Base-by-base conservation (phyloP, 92 coral and sea anemone species). In the Anthopleura xanthogrammica region DNA sequence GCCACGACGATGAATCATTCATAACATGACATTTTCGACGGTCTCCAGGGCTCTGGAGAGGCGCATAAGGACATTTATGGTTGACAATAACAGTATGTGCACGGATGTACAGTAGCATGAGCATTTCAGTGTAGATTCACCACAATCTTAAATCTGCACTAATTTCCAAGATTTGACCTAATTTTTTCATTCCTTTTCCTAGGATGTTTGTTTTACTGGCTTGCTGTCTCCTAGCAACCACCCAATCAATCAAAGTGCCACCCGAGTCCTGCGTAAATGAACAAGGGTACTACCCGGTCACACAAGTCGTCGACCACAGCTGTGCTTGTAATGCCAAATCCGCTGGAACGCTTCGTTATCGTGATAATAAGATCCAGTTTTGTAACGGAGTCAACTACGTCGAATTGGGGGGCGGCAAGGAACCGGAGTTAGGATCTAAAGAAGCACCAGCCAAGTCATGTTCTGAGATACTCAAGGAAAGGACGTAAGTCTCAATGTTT, bases 311-410 rank as follows among this genome's bases (percentile, higher is more conserved):
- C 5, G 78, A 40, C 29, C 87, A 85, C 36, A 46, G 55, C 52
- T 89, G 92, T 52, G 70, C 87, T 3, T 89, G 92, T 42, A 73
- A 76, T 64, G 80, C 24, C 40, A 77, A 85, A 46, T 54, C 80
- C 72, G 75, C 78, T 29, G 92, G 92, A 23, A 70, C 92, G 17
- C 88, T 89, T 55, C 89, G 92, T 46, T 89, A 85, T 72, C 86
- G 58, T 36, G 71, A 89, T 79, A 83, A 76, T 75, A 79, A 77
- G 48, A 83, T 89, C 79, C 83, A 89, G 82, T 81, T 77, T 60
- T 89, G 92, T 72, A 77, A 89, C 72, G 92, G 92, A 10, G 55
- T 80, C 12, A 80, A 72, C 62, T 89, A 85, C 39, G 83, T 64
- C 9, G 40, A 41, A 22, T 42, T 89, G 24, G 83, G 78, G 7